A percentile compares a stretch with the other conserved stretches of the same genome.
Conservation (phyloP, 2,888 invertebrate genomes). For the Chymomyza amoena region DNA sequence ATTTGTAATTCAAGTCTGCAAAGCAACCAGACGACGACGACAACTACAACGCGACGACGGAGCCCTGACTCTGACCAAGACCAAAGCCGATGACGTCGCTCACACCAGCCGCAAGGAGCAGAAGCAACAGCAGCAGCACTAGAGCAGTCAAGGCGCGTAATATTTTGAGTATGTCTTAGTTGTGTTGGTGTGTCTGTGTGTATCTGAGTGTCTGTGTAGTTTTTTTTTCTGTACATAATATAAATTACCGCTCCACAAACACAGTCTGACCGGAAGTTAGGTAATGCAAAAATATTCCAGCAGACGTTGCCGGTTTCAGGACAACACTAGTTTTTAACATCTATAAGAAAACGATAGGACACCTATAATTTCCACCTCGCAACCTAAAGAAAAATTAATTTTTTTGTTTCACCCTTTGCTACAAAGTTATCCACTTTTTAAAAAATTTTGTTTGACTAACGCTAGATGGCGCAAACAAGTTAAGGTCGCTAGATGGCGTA, state of each 20-base stretch:
- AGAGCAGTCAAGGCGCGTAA: slow-evolving; percentile 66
- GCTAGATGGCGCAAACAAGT: no score
- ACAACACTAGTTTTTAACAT: no score
- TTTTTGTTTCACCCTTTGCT: no score
- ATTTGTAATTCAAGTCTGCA: slow-evolving; percentile 70
- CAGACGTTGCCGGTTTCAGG: not conserved
- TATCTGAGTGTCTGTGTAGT: slow-evolving; percentile 10
- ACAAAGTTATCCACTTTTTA: no score
- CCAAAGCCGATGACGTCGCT: slow-evolving; percentile 29
- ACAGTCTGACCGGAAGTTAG: slow-evolving; percentile 16
- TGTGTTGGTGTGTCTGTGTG: not conserved
- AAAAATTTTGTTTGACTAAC: no score
- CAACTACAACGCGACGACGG: slow-evolving; percentile 4
- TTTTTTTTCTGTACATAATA: slow-evolving; percentile 15
- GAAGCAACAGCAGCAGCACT: slow-evolving; percentile 14
- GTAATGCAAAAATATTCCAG: slow-evolving; percentile 13
- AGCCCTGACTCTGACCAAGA: slow-evolving; percentile 61
- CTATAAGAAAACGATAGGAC: no score
- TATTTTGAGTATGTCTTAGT: slow-evolving; percentile 43
- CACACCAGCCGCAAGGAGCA: not conserved
- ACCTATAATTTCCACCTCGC: no score
- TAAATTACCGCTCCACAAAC: slow-evolving; percentile 35
- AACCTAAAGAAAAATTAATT: no score
- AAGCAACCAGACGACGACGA: slow-evolving; percentile 44
- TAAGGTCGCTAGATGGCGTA: no score